These are phyloP conservation scores for Coecobrya sp. DNA, from an alignment of 2,888 invertebrate species.

Conservation along the genomic window DNA sequence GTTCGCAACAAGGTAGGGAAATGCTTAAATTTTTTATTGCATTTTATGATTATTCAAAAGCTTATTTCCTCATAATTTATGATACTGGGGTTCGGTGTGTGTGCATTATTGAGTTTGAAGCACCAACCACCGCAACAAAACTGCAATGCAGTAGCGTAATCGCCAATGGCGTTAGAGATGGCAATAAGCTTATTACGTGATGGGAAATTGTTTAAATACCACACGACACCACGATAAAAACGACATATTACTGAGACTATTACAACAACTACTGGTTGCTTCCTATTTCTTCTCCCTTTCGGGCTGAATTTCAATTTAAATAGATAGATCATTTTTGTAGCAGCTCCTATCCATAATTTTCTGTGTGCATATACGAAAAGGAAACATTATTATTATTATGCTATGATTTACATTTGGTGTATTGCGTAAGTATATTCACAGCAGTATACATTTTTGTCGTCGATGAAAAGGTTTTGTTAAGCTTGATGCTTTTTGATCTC, in stretches of 20 bases:
- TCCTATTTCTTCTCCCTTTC: background rate
- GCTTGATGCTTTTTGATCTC: too few relatives aligned
- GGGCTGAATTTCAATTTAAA: constrained; percentile 9
- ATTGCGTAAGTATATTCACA: too few relatives aligned
- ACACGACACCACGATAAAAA: constrained; percentile 6
- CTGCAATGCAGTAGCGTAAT: constrained; percentile 45
- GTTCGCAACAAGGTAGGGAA: constrained; percentile 77
- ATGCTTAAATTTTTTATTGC: constrained; percentile 59
- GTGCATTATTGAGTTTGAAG: constrained; percentile 24
- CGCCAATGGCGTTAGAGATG: constrained; percentile 27
- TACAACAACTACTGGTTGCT: background rate
- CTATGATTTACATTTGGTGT: too few relatives aligned
- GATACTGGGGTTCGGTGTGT: constrained; percentile 34
- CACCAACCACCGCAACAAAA: background rate
- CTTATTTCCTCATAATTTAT: constrained; percentile 72
- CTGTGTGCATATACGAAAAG: background rate
- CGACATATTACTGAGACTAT: background rate
- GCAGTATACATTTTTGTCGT: too few relatives aligned
- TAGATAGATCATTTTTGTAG: background rate
- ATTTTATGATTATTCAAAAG: constrained; percentile 65
- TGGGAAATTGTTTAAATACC: constrained; percentile 39
- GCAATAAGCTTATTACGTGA: constrained; percentile 33
- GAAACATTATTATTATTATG: too few relatives aligned
- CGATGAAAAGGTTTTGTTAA: too few relatives aligned
- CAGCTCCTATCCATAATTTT: background rate